Evolutionary conservation across 2,888 invertebrate genomes (phyloP).

Genomic region (Carpatolechia fugitivella): DNA sequence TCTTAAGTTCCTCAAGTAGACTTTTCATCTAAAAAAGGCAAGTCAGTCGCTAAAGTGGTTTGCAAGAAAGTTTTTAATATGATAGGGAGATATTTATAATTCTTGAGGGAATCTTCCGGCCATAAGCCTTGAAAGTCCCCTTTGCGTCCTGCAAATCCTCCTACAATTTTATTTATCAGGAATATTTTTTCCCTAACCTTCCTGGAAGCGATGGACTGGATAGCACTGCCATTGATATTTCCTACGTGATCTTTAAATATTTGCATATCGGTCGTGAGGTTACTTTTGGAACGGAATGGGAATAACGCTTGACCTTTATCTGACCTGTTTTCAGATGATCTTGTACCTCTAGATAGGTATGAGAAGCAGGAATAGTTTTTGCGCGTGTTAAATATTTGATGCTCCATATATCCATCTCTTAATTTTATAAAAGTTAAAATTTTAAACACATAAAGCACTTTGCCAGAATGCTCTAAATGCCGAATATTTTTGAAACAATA

Average conservation of each 20-base stretch:
- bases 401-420: too few relatives aligned
- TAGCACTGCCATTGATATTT: constrained; percentile 12
- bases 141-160: constrained; percentile 49
- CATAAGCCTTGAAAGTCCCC: constrained; percentile 56
- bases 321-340: not conserved
- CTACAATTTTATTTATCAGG: constrained; percentile 40
- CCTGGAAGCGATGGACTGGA: constrained; percentile 12
- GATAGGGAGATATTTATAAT: constrained; percentile 51
- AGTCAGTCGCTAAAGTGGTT: constrained; percentile 21
- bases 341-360: not conserved
- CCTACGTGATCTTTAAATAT: constrained; percentile 7
- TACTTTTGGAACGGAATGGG: constrained; percentile 1
- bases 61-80: constrained; percentile 27
- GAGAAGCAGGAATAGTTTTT: not conserved
- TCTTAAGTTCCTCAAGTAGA: not conserved
- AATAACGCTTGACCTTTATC: not conserved
- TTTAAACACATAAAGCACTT: not conserved
- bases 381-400: too few relatives aligned
- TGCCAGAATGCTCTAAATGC: not conserved
- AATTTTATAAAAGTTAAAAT: not conserved
- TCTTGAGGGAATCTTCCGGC: constrained; percentile 53
- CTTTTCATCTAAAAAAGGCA: constrained; percentile 5
- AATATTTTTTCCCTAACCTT: constrained; percentile 34
- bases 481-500: not conserved
- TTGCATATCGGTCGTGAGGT: constrained; percentile 8